Percentiles rank a stretch among this genome's conserved stretches.
phyloP scores from a whole-genome alignment of 1,140 invertebrate species.

The Microvelia longipes region DNA sequence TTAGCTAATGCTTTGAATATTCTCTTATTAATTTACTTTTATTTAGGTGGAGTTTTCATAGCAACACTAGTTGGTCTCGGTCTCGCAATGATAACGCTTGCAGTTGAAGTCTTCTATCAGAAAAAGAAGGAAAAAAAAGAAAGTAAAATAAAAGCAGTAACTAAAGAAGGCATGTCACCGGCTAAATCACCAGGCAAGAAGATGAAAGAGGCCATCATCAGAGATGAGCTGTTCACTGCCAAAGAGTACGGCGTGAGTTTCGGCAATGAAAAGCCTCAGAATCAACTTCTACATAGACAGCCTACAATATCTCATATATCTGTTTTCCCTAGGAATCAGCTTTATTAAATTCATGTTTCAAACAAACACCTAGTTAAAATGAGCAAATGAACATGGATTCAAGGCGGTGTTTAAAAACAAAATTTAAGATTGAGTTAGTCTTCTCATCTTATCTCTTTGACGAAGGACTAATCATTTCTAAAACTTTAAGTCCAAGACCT shows the following conservation, averaged over 20 bases:
- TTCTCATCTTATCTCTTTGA: no score
- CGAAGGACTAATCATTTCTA: no score
- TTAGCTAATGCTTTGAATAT: no score
- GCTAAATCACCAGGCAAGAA: background rate
- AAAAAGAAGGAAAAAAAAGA: slow-evolving; percentile 38
- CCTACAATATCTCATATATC: slow-evolving; percentile 3
- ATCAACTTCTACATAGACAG: background rate
- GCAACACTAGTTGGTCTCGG: slow-evolving; percentile 68
- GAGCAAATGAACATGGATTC: no score
- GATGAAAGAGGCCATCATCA: background rate
- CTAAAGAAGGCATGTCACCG: background rate
- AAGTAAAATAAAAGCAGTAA: background rate
- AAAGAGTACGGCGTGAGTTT: slow-evolving; percentile 4
- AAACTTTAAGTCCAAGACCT: no score
- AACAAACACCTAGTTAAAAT: no score
- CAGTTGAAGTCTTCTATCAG: slow-evolving; percentile 63
- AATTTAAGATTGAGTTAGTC: no score
- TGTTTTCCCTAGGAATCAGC: slow-evolving; percentile 5
- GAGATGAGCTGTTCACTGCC: slow-evolving; percentile 5
- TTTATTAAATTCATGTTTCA: slow-evolving; percentile 6
- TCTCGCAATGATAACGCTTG: slow-evolving; percentile 64
- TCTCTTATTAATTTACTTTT: background rate
- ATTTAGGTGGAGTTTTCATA: slow-evolving; percentile 68
- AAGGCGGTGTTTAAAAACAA: no score
- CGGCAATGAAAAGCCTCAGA: background rate